A percentile compares a stretch with the other conserved stretches of the same genome.
Conservation (phyloP, 1,140 invertebrate genomes). For the Aricia agestis region DNA sequence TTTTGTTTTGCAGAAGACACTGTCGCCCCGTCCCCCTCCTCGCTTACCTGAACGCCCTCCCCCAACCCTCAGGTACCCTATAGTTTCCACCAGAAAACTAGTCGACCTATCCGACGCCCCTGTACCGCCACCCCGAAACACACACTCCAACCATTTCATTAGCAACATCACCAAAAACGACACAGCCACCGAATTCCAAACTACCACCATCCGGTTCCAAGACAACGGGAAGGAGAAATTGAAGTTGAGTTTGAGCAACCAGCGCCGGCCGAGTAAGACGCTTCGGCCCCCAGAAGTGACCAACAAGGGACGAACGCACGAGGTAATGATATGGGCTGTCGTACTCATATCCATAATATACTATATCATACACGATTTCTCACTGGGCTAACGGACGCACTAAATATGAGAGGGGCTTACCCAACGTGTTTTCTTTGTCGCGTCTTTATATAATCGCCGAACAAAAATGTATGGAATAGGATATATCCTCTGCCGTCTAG, state of each 20-base stretch:
- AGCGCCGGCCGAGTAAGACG: constrained; percentile 30
- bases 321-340: constrained; percentile 69
- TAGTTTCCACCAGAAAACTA: constrained; percentile 61
- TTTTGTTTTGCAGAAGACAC: constrained; percentile 72
- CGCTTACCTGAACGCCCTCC: constrained; percentile 66
- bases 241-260: constrained; percentile 56
- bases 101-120: constrained; percentile 62
- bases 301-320: constrained; percentile 47
- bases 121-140: constrained; percentile 47
- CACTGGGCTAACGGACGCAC: constrained; percentile 20
- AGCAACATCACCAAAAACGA: constrained; percentile 62
- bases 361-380: constrained; percentile 24
- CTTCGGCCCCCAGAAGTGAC: constrained; percentile 28
- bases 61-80: constrained; percentile 60
- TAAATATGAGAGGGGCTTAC: constrained; percentile 5
- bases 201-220: constrained; percentile 61
- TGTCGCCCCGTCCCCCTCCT: constrained; percentile 62
- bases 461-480: too few species aligned
- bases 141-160: constrained; percentile 41
- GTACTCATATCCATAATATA: constrained; percentile 56
- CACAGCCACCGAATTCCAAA: constrained; percentile 50
- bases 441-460: too few species aligned
- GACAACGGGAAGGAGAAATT: constrained; percentile 59
- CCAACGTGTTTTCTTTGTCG: background rate
- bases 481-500: too few species aligned